Percentiles rank a stretch among this genome's conserved stretches.
These are phyloP conservation scores for Drosophila testacea DNA, from an alignment of 2,888 invertebrate species.

Conservation along the genomic window DNA sequence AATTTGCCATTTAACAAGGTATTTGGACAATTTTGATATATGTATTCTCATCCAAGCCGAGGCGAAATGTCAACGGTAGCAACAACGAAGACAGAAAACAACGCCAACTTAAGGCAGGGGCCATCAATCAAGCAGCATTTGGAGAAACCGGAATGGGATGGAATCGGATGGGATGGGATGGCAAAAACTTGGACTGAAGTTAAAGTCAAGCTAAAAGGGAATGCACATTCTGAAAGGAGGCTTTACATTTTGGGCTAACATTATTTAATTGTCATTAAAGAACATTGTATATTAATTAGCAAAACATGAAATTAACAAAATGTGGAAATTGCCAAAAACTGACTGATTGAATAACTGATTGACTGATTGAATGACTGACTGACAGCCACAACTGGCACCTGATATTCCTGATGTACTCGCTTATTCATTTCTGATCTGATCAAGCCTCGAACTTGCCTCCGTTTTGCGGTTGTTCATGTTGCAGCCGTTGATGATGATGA, in stretches of 20 bases:
- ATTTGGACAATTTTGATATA: slow-evolving; percentile 85
- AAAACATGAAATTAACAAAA: slow-evolving; percentile 76
- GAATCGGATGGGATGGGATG: neutral
- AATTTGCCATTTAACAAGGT: slow-evolving; percentile 85
- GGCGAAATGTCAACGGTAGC: slow-evolving; percentile 78
- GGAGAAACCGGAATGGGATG: slow-evolving; percentile 36
- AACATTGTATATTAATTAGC: slow-evolving; percentile 78
- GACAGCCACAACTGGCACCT: slow-evolving; percentile 58
- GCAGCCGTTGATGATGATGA: slow-evolving; percentile 70
- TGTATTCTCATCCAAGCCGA: slow-evolving; percentile 69
- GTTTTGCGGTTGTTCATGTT: slow-evolving; percentile 25
- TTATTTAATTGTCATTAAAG: slow-evolving; percentile 69
- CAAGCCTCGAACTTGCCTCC: slow-evolving; percentile 27
- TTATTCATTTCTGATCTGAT: slow-evolving; percentile 59
- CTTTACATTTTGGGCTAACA: slow-evolving; percentile 55
- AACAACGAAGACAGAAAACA: slow-evolving; percentile 24
- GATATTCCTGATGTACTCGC: slow-evolving; percentile 49
- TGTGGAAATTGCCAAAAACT: slow-evolving; percentile 29
- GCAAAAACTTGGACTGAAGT: slow-evolving; percentile 1
- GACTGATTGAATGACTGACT: slow-evolving; percentile 21
- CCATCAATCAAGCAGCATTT: slow-evolving; percentile 72
- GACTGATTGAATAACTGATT: slow-evolving; percentile 18
- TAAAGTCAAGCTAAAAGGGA: slow-evolving; percentile 2
- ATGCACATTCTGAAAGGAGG: slow-evolving; percentile 11
- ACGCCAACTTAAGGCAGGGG: slow-evolving; percentile 57